These are phyloP conservation scores for Baryphthengus martii DNA, from an alignment of 2,113 vertebrate genomes.

Conservation along the genomic window DNA sequence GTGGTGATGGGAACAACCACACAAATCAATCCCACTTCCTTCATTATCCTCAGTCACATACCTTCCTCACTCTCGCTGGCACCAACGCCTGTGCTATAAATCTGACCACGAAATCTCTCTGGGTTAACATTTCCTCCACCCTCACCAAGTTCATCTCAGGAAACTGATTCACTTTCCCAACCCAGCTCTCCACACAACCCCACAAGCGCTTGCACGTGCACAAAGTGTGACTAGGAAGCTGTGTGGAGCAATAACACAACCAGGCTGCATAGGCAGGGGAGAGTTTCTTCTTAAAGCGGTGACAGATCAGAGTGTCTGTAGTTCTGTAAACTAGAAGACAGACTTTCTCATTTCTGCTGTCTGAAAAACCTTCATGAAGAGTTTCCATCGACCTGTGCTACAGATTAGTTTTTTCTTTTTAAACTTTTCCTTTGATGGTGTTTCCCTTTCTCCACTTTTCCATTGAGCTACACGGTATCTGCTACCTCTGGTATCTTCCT, in stretches of 20 bases:
- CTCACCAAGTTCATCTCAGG: not conserved
- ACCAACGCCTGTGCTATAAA: not conserved
- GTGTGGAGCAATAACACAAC: accelerated
- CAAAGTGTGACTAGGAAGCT: not conserved
- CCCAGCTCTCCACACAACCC: not conserved
- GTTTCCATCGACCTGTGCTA: not conserved
- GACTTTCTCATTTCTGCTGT: not conserved
- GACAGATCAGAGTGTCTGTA: not conserved
- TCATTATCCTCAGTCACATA: not conserved
- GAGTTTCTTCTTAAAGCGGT: not conserved
- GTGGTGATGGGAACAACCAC: not conserved
- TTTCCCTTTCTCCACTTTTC: not conserved
- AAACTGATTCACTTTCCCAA: not conserved
- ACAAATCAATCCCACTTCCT: not conserved
- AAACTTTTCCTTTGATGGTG: not conserved
- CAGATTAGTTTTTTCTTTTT: not conserved
- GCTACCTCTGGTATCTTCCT: not conserved
- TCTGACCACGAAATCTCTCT: not conserved
- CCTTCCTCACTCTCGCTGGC: not conserved
- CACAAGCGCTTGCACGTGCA: not conserved
- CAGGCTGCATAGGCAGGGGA: not conserved
- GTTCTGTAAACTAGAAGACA: not conserved
- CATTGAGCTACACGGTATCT: not conserved
- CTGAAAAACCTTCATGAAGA: not conserved
- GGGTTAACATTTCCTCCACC: not conserved